Evolutionary conservation across 2,797 vertebrate species (phyloP).

Genomic region (Vireo griseus): DNA sequence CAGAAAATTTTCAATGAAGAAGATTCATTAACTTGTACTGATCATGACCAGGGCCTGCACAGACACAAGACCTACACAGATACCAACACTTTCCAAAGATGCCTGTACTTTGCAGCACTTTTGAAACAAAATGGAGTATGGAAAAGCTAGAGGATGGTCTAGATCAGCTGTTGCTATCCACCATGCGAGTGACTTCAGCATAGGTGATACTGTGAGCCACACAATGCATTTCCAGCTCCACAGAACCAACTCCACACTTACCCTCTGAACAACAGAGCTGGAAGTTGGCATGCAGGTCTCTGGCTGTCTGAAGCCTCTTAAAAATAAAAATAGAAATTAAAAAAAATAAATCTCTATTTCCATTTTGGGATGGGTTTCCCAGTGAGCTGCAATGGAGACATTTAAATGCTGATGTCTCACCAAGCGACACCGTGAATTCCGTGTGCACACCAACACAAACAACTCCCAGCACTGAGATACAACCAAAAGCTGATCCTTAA

Average conservation of each 20-base stretch:
- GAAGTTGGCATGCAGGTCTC: not conserved
- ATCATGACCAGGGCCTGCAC: not conserved
- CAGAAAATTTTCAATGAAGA: not conserved
- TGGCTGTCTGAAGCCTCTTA: not conserved
- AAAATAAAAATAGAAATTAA: not conserved
- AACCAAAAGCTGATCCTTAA: not conserved
- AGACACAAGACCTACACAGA: no score
- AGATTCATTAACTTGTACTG: not conserved
- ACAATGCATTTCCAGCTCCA: not conserved
- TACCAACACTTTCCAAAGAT: not conserved
- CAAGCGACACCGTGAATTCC: rapidly evolving
- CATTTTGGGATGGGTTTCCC: not conserved
- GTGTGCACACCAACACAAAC: rapidly evolving
- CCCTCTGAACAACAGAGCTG: not conserved
- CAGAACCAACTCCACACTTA: not conserved
- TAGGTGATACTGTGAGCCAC: rapidly evolving
- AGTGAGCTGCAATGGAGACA: not conserved
- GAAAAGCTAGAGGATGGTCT: not conserved
- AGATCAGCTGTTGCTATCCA: not conserved
- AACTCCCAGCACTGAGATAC: rapidly evolving
- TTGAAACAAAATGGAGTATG: not conserved
- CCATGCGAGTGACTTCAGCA: not conserved
- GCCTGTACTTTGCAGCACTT: not conserved
- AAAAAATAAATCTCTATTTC: not conserved
- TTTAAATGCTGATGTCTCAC: not conserved